phyloP scores from a whole-genome alignment of 2,888 invertebrate genomes.

The Aethes cnicana region DNA sequence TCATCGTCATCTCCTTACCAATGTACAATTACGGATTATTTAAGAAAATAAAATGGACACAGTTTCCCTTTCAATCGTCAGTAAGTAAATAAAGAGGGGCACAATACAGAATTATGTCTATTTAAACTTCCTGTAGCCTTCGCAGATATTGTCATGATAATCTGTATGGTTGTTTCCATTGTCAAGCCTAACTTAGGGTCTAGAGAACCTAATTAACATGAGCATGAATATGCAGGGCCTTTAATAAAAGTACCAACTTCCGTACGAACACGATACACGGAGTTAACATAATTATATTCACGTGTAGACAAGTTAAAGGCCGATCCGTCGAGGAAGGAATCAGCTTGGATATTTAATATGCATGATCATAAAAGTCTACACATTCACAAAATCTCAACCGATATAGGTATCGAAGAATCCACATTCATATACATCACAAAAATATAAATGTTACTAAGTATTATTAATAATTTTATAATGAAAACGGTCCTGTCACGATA shows the following conservation, averaged over 20 bases:
- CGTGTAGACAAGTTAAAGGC: not conserved
- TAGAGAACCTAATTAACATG: slow-evolving; percentile 22
- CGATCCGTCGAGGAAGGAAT: too few species aligned
- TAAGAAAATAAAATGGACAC: too few species aligned
- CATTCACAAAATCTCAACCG: not conserved
- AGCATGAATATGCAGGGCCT: not conserved
- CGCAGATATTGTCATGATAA: slow-evolving; percentile 48
- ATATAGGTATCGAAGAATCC: too few species aligned
- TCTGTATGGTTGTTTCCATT: slow-evolving; percentile 33
- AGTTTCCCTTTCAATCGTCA: too few species aligned
- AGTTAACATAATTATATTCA: not conserved
- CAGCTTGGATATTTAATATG: too few species aligned
- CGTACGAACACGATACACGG: not conserved
- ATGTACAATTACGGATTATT: too few species aligned
- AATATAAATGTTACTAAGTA: too few species aligned
- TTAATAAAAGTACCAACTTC: not conserved
- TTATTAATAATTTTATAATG: too few species aligned
- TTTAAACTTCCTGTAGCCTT: slow-evolving; percentile 45
- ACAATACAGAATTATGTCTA: slow-evolving; percentile 11
- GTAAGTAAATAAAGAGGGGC: slow-evolving; percentile 8
- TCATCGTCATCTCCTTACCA: too few species aligned
- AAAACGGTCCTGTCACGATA: too few species aligned
- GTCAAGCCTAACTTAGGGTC: slow-evolving; percentile 26
- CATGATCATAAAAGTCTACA: too few species aligned
- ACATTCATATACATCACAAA: too few species aligned